phyloP scores from a whole-genome alignment of 2,888 invertebrate species.

The Halocaridina rubra region DNA sequence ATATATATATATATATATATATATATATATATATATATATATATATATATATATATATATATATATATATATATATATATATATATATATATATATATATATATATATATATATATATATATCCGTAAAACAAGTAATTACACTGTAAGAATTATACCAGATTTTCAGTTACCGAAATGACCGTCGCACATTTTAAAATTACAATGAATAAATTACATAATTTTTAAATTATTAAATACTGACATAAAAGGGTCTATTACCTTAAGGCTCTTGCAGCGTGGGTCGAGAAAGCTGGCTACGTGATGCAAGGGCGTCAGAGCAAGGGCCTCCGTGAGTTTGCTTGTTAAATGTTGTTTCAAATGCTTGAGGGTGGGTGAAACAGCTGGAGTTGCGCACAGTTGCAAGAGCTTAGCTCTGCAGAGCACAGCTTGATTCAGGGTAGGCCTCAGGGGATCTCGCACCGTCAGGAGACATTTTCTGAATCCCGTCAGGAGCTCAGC shows the following conservation, averaged over 20 bases:
- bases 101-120: background rate
- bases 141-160: background rate
- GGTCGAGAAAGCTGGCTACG: conserved; percentile 61
- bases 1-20: conserved; percentile 3
- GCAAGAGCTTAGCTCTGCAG: conserved; percentile 61
- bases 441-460: conserved; percentile 49
- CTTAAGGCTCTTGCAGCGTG: conserved; percentile 60
- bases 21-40: conserved; percentile 16
- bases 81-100: background rate
- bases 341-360: conserved; percentile 53
- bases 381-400: conserved; percentile 55
- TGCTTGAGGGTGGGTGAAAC: conserved; percentile 42
- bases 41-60: conserved; percentile 12
- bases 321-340: conserved; percentile 51
- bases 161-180: too few species aligned
- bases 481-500: conserved; percentile 52
- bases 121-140: too few species aligned
- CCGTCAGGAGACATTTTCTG: conserved; percentile 52
- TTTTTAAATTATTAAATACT: too few species aligned
- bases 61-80: conserved; percentile 18
- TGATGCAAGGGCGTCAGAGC: conserved; percentile 59
- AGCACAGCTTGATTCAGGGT: conserved; percentile 61
- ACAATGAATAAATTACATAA: too few species aligned
- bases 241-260: too few species aligned
- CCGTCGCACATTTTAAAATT: too few species aligned